phyloP scores from a whole-genome alignment of 2,113 vertebrate genomes.

The Sturnus vulgaris region DNA sequence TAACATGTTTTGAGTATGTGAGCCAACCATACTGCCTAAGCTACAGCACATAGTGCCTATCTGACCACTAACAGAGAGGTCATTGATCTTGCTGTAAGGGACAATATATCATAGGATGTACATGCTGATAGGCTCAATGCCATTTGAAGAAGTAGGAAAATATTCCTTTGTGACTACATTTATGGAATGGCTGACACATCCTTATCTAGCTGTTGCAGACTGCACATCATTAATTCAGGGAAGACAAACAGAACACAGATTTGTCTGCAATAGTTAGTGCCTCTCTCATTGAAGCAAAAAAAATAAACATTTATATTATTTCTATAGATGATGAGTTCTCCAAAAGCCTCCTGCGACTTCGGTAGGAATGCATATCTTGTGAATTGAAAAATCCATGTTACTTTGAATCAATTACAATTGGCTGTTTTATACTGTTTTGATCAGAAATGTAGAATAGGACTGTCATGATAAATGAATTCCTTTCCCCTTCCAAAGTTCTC shows the following conservation, averaged over 20 bases:
- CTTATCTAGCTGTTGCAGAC: conserved; percentile 57
- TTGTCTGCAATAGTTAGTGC: background rate
- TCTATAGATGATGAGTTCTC: background rate
- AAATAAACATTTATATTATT: background rate
- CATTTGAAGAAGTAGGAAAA: background rate
- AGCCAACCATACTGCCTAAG: background rate
- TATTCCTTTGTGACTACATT: conserved; percentile 35
- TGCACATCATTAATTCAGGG: background rate
- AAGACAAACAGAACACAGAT: background rate
- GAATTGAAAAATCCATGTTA: background rate
- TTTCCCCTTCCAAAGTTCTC: background rate
- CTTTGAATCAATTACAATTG: background rate
- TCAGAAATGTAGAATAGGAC: background rate
- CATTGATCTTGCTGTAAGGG: conserved; percentile 52
- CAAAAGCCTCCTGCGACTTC: background rate
- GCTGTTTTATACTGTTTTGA: background rate
- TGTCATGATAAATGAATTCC: background rate
- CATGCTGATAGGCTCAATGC: conserved; percentile 17
- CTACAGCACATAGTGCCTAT: background rate
- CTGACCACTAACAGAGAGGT: conserved; percentile 16
- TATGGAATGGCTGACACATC: conserved; percentile 17
- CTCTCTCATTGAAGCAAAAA: background rate
- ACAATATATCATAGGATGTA: conserved; percentile 45
- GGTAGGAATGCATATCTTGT: fast-evolving
- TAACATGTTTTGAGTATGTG: background rate